Base-by-base conservation (phyloP, 2,113 vertebrate genomes). In the Pycnonotus jocosus region DNA sequence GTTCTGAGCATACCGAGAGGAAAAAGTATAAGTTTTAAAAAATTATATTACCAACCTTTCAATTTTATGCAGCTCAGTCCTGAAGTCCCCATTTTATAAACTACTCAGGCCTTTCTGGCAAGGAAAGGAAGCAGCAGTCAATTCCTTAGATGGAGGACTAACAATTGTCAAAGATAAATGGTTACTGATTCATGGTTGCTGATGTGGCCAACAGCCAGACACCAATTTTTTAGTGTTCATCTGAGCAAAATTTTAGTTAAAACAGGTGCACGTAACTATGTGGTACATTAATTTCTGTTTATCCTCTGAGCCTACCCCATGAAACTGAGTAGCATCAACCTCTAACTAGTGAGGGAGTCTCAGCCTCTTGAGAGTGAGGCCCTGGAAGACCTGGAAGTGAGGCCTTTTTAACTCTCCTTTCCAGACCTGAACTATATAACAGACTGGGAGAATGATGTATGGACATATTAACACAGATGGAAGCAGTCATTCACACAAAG, bases 161-260 rank as follows among this genome's bases (percentile, higher is more conserved):
- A 97, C 94, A 97, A 90, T 60, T 96, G 91, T 87, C 96, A 95
- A 95, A 96, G 94, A 97, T 96, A 96, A 91, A 97, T 97, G 91
- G 70, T 87, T n/a, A n/a, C n/a, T n/a, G n/a, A 93, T 92, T 97
- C 50, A 21, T 94, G 68, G 90, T 96, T 97, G 73, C 83, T 92
- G 91, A 45, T 66, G 86, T 96, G 89, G 77, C 80, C 4, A 17
- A 45, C 54, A 87, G 80, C 85, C 95, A 95, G 48, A 35, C 27
- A 85, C 12, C 12, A 83, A 35, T 85, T 89, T 81, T 81, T 90
- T 65, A 81, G 31, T 85, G 91, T 86, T 71, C 78, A 87, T 77
- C 65, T 95, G 57, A 91, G 50, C 62, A 94, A 94, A 97, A 95
- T 86, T 93, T 77, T 74, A 77, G 78, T 65, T 89, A 78, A 96